Percentiles rank a stretch among this genome's conserved stretches.
phyloP scores from a whole-genome alignment of 2,113 vertebrate genomes.

The Carassius carassius region DNA sequence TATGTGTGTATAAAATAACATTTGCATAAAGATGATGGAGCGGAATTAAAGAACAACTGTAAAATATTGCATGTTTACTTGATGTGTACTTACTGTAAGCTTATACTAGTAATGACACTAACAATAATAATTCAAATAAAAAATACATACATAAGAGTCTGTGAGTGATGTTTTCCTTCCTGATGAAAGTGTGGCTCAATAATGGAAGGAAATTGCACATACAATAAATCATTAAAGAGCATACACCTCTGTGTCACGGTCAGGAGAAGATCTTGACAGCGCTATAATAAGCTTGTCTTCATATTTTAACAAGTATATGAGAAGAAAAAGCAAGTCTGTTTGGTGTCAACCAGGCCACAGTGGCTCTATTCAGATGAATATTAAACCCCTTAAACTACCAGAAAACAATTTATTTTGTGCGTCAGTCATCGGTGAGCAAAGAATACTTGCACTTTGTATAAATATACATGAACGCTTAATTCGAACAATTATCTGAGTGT shows the following conservation, averaged over 20 bases:
- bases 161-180: background rate
- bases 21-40: background rate
- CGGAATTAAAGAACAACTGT: slow-evolving; percentile 22
- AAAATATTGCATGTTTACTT: slow-evolving; percentile 52
- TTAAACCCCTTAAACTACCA: background rate
- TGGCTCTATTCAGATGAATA: background rate
- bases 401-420: background rate
- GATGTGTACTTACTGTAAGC: slow-evolving; percentile 33
- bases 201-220: background rate
- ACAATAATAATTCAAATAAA: background rate
- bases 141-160: background rate
- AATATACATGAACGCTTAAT: background rate
- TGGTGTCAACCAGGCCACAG: background rate
- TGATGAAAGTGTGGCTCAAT: background rate
- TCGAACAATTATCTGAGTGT: background rate
- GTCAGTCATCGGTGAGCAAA: background rate
- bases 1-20: slow-evolving; percentile 37
- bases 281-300: background rate
- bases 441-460: background rate
- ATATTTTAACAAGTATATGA: background rate
- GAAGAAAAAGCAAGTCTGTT: background rate
- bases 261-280: background rate
- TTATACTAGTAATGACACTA: background rate
- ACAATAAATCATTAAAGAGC: background rate
- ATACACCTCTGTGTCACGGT: background rate